Evolutionary conservation across 1,140 invertebrate genomes (phyloP).

Genomic region (Tribolium madens): DNA sequence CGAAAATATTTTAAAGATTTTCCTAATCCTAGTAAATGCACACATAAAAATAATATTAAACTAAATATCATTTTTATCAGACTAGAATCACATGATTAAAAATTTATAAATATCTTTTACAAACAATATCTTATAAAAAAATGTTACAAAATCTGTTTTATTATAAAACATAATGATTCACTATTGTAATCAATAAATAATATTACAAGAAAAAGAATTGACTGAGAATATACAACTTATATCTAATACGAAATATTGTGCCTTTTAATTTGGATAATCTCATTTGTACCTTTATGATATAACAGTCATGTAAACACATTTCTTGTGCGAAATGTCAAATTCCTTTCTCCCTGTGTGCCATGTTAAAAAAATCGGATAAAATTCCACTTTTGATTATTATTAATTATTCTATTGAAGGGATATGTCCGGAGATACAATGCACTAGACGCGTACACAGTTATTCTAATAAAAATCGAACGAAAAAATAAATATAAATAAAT

Average conservation of each 20-base stretch:
- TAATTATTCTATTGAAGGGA: constrained; percentile 9
- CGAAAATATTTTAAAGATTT: constrained; percentile 51
- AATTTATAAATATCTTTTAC: constrained; percentile 50
- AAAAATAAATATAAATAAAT: constrained; percentile 53
- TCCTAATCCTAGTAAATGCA: constrained; percentile 49
- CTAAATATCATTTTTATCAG: constrained; percentile 47
- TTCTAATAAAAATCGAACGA: constrained; percentile 36
- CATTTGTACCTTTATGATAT: constrained; percentile 22
- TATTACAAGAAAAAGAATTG: constrained; percentile 10
- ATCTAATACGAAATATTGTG: constrained; percentile 33
- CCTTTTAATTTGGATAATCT: constrained; percentile 6
- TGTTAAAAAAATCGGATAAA: constrained; percentile 12
- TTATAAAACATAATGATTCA: constrained; percentile 38
- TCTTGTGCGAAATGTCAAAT: too few species aligned
- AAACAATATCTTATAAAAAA: constrained; percentile 48
- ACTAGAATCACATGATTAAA: constrained; percentile 51
- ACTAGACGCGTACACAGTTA: constrained; percentile 29
- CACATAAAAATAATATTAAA: constrained; percentile 50
- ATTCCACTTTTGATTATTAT: background rate
- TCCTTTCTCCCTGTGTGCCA: constrained; percentile 3
- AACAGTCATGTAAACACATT: constrained; percentile 33
- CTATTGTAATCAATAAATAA: constrained; percentile 43
- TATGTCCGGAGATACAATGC: constrained; percentile 13
- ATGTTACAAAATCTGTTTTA: constrained; percentile 33
- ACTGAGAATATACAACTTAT: constrained; percentile 40